A percentile compares a stretch with the other conserved stretches of the same genome.
These are phyloP conservation scores for Cirrhinus molitorella DNA, from an alignment of 2,797 vertebrate species.

Conservation along the genomic window DNA sequence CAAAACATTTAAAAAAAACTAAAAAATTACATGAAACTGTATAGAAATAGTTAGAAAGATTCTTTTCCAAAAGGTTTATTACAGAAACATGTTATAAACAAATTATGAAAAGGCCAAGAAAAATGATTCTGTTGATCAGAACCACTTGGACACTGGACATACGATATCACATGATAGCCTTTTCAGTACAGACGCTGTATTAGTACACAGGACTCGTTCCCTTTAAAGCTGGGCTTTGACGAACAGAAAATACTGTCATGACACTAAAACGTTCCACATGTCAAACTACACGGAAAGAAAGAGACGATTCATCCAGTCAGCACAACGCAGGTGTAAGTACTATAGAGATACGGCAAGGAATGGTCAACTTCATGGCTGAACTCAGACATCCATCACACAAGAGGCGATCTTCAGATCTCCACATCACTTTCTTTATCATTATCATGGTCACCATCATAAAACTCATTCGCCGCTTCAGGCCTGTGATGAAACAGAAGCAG, in stretches of 20 bases:
- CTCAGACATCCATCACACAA: not conserved
- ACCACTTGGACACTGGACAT: not conserved
- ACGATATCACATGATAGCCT: not conserved
- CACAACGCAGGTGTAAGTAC: constrained; percentile 4
- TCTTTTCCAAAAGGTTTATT: constrained; percentile 44
- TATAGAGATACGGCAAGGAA: constrained; percentile 4
- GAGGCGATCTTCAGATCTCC: constrained; percentile 81
- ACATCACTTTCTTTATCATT: constrained; percentile 99
- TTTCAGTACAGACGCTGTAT: not conserved
- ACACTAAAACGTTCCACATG: not conserved
- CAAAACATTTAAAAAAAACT: too few species aligned
- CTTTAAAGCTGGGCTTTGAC: not conserved
- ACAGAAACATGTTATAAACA: constrained; percentile 36
- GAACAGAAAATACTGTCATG: constrained; percentile 8
- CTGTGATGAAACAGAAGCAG: constrained; percentile 70
- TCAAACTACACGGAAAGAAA: constrained; percentile 14
- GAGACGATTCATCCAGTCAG: constrained; percentile 10
- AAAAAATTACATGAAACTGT: too few species aligned
- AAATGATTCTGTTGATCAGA: constrained; percentile 1
- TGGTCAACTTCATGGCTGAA: not conserved
- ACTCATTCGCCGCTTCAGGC: constrained; percentile 94
- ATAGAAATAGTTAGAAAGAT: too few species aligned
- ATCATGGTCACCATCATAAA: constrained; percentile 97
- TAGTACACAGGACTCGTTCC: not conserved
- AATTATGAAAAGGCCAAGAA: constrained; percentile 14